Conservation (phyloP, 2,888 invertebrate genomes). For the Cephalotes varians region DNA sequence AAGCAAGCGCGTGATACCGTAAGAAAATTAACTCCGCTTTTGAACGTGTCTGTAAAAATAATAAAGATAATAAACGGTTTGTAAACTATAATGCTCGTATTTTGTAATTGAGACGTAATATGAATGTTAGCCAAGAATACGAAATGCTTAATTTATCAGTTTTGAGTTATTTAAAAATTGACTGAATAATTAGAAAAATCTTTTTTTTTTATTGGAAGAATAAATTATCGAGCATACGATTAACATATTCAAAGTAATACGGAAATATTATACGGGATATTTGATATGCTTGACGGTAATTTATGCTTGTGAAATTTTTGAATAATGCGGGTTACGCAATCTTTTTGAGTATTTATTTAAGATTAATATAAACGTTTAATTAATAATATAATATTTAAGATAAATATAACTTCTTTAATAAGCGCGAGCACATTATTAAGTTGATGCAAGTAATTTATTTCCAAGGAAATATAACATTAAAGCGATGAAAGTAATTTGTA, state of each 20-base stretch:
- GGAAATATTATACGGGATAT: constrained; percentile 9
- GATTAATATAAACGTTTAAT: no score
- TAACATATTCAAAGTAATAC: constrained; percentile 11
- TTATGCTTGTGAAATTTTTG: constrained; percentile 32
- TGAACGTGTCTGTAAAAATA: constrained; percentile 31
- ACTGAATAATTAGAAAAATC: constrained; percentile 5
- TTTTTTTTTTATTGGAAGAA: neutral
- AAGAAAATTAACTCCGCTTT: constrained; percentile 27
- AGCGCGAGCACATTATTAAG: constrained; percentile 3
- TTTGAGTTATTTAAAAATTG: neutral
- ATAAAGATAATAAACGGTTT: neutral
- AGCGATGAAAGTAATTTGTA: constrained; percentile 38
- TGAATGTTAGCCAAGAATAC: neutral
- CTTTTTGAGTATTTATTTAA: constrained; percentile 1
- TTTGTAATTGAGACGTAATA: neutral
- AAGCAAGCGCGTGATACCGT: constrained; percentile 20
- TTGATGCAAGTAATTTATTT: constrained; percentile 35
- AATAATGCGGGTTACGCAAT: constrained; percentile 36
- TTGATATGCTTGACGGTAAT: constrained; percentile 7
- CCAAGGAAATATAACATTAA: constrained; percentile 7
- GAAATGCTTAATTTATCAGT: neutral
- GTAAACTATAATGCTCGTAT: neutral
- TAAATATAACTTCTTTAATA: constrained; percentile 47
- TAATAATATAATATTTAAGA: no score
- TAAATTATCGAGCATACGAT: neutral